Evolutionary conservation across 1,140 invertebrate species (phyloP).

Genomic region (Zaprionus ornatus): DNA sequence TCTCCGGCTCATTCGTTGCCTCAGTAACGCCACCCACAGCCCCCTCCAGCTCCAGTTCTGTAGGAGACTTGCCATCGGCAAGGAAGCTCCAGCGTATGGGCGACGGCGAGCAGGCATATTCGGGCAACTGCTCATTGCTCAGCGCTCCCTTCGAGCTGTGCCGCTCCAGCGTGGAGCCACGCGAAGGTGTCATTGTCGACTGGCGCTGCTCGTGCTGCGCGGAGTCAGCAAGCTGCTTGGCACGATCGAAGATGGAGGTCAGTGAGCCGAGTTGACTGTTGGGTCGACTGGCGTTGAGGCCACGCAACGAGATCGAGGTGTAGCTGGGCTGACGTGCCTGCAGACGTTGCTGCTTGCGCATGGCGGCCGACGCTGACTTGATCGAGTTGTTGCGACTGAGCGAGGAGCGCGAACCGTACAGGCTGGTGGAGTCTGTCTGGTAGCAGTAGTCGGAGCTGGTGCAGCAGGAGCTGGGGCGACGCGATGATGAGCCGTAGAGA

Average conservation of each 20-base stretch:
- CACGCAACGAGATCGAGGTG: constrained; percentile 73
- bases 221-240: constrained; percentile 53
- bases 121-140: constrained; percentile 78
- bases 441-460: constrained; percentile 83
- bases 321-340: constrained; percentile 80
- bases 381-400: constrained; percentile 80
- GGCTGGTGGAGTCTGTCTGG: constrained; percentile 80
- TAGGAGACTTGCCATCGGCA: constrained; percentile 74
- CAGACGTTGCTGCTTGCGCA: constrained; percentile 65
- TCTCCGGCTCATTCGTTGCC: constrained; percentile 17
- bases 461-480: constrained; percentile 77
- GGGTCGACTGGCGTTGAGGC: constrained; percentile 69
- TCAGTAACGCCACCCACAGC: constrained; percentile 43
- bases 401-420: constrained; percentile 79
- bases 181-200: constrained; percentile 40
- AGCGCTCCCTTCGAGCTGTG: constrained; percentile 73
- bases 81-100: constrained; percentile 83
- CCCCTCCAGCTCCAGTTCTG: constrained; percentile 63
- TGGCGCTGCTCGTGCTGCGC: constrained; percentile 28
- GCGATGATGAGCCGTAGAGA: constrained; percentile 69
- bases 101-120: constrained; percentile 80
- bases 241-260: constrained; percentile 79
- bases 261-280: constrained; percentile 77
- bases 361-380: constrained; percentile 73
- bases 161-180: constrained; percentile 72